These are phyloP conservation scores for Oligia fasciuncula DNA, from an alignment of 2,888 invertebrate genomes.

Conservation along the genomic window DNA sequence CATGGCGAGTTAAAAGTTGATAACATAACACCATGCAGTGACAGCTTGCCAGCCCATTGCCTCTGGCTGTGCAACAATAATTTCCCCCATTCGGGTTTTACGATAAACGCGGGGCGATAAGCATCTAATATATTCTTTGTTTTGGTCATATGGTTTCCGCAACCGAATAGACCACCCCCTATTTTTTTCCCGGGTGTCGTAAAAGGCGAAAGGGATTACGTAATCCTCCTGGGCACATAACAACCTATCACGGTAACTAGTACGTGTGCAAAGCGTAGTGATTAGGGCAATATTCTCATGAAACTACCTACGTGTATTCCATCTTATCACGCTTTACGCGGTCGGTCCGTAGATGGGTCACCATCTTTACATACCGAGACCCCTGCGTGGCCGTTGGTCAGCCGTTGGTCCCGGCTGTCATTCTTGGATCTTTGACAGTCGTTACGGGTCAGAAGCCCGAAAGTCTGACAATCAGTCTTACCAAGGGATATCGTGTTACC, in stretches of 20 bases:
- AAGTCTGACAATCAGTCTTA: neutral
- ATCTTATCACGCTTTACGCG: neutral
- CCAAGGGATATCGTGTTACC: neutral
- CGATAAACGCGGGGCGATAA: conserved; percentile 51
- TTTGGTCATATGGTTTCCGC: conserved; percentile 51
- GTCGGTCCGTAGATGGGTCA: neutral
- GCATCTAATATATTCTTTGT: conserved; percentile 57
- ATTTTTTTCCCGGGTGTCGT: conserved; percentile 21
- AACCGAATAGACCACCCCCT: conserved; percentile 32
- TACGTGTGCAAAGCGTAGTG: conserved; percentile 11
- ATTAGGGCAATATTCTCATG: conserved; percentile 27
- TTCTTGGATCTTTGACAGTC: neutral
- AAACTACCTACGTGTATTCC: neutral
- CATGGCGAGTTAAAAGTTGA: conserved; percentile 49
- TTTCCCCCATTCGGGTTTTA: conserved; percentile 53
- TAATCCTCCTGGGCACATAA: conserved; percentile 26
- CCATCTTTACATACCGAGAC: neutral
- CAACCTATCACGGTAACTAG: conserved; percentile 35
- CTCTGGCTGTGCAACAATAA: conserved; percentile 54
- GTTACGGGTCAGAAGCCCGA: neutral
- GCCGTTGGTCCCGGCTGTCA: neutral
- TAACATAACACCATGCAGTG: conserved; percentile 48
- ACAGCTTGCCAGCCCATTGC: conserved; percentile 58
- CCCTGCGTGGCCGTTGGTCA: neutral
- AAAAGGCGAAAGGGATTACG: conserved; percentile 32